Percentiles rank a stretch among this genome's conserved stretches.
Conservation (phyloP, 23 tunicate species). For the Botrylloides violaceus region DNA sequence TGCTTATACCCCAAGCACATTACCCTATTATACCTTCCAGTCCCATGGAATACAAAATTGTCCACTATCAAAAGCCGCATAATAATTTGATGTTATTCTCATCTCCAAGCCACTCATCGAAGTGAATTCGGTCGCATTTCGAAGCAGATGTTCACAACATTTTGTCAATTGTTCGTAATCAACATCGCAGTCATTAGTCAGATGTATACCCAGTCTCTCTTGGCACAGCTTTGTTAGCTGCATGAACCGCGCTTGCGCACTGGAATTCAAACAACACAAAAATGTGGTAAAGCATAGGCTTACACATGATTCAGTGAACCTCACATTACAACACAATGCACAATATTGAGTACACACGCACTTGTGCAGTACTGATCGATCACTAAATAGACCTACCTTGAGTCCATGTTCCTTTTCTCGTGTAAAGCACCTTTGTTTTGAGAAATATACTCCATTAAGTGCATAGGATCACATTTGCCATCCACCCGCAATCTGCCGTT, state of each 20-base stretch:
- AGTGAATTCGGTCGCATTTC: background rate
- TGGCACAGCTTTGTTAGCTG: background rate
- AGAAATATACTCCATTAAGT: background rate
- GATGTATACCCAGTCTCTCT: background rate
- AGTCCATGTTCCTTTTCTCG: background rate
- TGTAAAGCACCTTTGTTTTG: conserved; percentile 4
- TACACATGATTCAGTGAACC: too few relatives aligned
- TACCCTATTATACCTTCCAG: conserved; percentile 9
- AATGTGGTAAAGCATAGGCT: background rate
- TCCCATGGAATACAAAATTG: conserved; percentile 21
- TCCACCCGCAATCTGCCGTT: conserved; percentile 8
- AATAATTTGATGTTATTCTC: conserved; percentile 19
- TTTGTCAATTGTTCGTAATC: background rate
- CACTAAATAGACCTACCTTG: background rate
- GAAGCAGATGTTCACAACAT: conserved; percentile 2
- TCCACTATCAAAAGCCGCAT: conserved; percentile 7
- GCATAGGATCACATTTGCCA: conserved; percentile 14
- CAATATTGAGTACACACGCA: too few relatives aligned
- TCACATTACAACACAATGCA: too few relatives aligned
- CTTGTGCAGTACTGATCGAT: too few relatives aligned
- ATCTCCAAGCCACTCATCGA: conserved; percentile 8
- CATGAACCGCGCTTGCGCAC: background rate
- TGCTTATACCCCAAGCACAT: too few relatives aligned
- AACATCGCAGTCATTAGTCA: conserved; percentile 17
- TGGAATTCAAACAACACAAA: background rate